Base-by-base conservation (phyloP, 1,140 invertebrate genomes). In the Drosophila ironensis region DNA sequence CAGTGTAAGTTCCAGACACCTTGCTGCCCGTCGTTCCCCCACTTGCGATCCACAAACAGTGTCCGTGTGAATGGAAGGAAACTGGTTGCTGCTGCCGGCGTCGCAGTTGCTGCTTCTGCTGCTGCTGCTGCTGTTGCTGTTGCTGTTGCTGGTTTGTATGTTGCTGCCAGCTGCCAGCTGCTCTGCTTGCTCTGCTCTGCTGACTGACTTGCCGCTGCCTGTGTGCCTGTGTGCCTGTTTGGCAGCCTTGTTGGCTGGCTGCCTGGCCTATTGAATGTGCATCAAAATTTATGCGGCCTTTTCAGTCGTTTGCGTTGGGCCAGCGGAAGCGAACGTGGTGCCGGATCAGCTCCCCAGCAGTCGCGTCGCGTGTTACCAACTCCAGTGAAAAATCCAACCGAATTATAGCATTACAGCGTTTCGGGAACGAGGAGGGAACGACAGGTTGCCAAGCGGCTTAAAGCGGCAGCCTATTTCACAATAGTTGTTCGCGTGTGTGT, bases 281-380 rank as follows among this genome's bases (percentile, higher is more conserved):
- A 72, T 72, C 66, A 61, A 71, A 84, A 84, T 84, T 84, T 86
- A 84, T 84, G 78, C 74, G 80, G 75, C 74, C 80, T 82, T 70
- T 86, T 84, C 78, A 84, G 78, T 84, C 78, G 78, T 86, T 84
- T 86, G 82, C 80, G 78, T 84, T 73, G 69, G 86, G 80, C 81
- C 78, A 84, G 80, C 78, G 78, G 78, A 84, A 84, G 80, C 78
- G 80, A 82, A 82, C 77, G 77, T 82, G 57, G 63, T 30, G 57
- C 45, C 60, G 59, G 56, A 63, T 30, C 22, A 60, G 14, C 52
- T 41, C 1, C 27, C 38, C 53, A 41, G 52, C 51, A 60, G 24
- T 41, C 51, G n/a, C n/a, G 40, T 60, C 59, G 59, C 44, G 54
- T 63, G 42, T 63, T 35, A 50, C 22, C 50, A 41, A 30, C 24